Evolutionary conservation across 37 sponge, comb jelly and placozoan species (phyloP).

Genomic region (Chondrilla cf. caribensis): DNA sequence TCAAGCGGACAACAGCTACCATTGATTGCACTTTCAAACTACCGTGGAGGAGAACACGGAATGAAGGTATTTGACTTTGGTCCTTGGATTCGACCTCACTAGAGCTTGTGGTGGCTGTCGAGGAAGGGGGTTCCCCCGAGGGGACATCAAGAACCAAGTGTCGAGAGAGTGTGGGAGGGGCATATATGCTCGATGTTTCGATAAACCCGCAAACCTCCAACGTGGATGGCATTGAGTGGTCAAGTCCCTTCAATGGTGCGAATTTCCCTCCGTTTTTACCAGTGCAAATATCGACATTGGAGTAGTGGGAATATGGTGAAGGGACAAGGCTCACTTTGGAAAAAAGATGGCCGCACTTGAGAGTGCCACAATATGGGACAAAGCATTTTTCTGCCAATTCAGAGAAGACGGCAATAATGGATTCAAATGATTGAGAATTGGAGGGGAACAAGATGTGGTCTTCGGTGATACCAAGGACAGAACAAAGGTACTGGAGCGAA

Average conservation of each 20-base stretch:
- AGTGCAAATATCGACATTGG: conserved; percentile 28
- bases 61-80: conserved; percentile 64
- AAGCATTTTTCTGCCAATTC: conserved; percentile 49
- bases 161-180: conserved; percentile 55
- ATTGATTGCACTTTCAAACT: conserved; percentile 78
- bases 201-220: conserved; percentile 83
- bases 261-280: conserved; percentile 4
- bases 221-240: conserved; percentile 45
- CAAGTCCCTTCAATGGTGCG: conserved; percentile 31
- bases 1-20: conserved; percentile 64
- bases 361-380: conserved; percentile 41
- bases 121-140: background rate
- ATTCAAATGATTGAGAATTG: conserved; percentile 22
- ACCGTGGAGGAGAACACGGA: conserved; percentile 81
- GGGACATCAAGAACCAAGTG: conserved; percentile 75
- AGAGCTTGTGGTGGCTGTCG: background rate
- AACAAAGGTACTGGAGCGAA: conserved; percentile 35
- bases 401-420: conserved; percentile 42
- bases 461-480: conserved; percentile 9
- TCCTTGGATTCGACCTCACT: background rate
- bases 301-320: conserved; percentile 48
- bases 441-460: conserved; percentile 38
- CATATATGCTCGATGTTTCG: conserved; percentile 32
- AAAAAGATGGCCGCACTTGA: conserved; percentile 73
- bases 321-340: conserved; percentile 62